Base-by-base conservation (phyloP, 2,888 invertebrate species). In the Exephanes ischioxanthus region DNA sequence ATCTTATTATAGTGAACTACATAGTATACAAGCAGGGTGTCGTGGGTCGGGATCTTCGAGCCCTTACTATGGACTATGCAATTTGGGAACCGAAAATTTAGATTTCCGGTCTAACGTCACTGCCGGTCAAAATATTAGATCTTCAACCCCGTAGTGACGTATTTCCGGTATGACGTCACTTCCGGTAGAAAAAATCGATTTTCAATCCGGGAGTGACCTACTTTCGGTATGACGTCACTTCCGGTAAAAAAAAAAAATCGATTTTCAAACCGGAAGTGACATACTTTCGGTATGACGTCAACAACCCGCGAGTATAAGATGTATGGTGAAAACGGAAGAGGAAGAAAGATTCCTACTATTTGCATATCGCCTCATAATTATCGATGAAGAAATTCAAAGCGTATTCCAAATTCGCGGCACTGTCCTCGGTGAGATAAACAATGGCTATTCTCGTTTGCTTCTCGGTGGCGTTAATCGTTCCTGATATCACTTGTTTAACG, bases 321-420 rank as follows among this genome's bases (percentile, higher is more conserved):
- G 16, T 33, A 30, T 14, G 5, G 26, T 11, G 11, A 30, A 61
- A 30, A 6, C 3, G 16, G 26, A 53, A 66, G 5, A 51, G 11
- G 30, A 61, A 58, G n/a, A 9, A 11, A 26, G 63, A 22, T 30
- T 58, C 87, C 81, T 70, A 89, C 88, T 85, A 85, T 66, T 85
- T 81, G 45, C 70, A 48, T 19, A 89, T 85, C 2, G 33, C 67
- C 30, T 87, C 84, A 19, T 85, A 86, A 73, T 90, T 88, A 26
- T 86, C 76, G 30, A 85, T 81, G 11, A 88, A 75, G 72, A 86
- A 90, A 30, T 87, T 75, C 19, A 89, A 68, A 6, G 88, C 87
- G 33, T 80, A 68, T 3, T 89, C 85, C 33, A 88, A 78, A 66
- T 89, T 89, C 26, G 85, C 63, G 9, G 80, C 7, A 3, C 75